Evolutionary conservation across 2,797 vertebrate species (phyloP).

Genomic region (Chaunax sp.): DNA sequence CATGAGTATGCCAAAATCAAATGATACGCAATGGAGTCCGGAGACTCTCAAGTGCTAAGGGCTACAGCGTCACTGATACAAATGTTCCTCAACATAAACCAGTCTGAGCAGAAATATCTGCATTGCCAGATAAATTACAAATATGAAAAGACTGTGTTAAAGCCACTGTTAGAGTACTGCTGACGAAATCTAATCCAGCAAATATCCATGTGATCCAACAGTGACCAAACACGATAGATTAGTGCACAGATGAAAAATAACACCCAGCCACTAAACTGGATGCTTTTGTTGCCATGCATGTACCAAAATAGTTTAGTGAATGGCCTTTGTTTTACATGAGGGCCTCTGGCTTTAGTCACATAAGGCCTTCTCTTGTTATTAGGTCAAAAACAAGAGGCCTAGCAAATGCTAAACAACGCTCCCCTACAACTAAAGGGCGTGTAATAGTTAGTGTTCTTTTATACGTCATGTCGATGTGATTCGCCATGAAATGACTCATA

Average conservation of each 20-base stretch:
- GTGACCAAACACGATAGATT: slow-evolving; percentile 4
- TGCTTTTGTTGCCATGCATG: slow-evolving; percentile 33
- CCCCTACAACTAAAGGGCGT: not conserved
- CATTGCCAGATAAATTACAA: not conserved
- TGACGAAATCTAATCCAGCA: slow-evolving; percentile 21
- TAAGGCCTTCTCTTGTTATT: slow-evolving; percentile 66
- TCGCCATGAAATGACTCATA: slow-evolving; percentile 13
- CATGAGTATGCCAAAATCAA: too few species aligned
- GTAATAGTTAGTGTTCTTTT: not conserved
- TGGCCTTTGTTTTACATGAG: slow-evolving; percentile 54
- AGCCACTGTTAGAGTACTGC: slow-evolving; percentile 27
- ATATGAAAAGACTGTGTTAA: not conserved
- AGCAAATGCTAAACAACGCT: slow-evolving; percentile 43
- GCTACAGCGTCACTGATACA: not conserved
- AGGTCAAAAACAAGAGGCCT: slow-evolving; percentile 72
- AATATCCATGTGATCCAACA: slow-evolving; percentile 22
- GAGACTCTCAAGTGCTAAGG: not conserved
- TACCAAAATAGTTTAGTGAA: slow-evolving; percentile 46
- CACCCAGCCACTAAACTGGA: slow-evolving; percentile 10
- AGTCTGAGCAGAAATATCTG: not conserved
- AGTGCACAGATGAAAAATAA: slow-evolving; percentile 30
- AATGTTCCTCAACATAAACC: not conserved
- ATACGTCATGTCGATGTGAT: not conserved
- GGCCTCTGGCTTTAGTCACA: slow-evolving; percentile 61
- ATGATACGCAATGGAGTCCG: too few species aligned